Conservation (phyloP, 2,113 vertebrate species). For the Hippocampus guttulatus region DNA sequence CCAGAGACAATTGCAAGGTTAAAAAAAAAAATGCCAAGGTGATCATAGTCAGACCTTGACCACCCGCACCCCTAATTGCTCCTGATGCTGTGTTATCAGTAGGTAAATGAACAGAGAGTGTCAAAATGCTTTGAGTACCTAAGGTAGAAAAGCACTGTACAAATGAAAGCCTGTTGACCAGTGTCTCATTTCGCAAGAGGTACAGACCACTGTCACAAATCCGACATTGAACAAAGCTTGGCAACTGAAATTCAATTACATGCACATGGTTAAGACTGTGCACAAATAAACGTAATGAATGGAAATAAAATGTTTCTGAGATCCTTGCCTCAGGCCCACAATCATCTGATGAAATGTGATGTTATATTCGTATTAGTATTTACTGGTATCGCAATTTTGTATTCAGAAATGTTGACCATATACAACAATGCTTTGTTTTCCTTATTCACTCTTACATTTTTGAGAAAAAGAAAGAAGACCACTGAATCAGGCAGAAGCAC, state of each 20-base stretch:
- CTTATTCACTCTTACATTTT: conserved; percentile 5
- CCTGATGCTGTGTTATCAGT: no score
- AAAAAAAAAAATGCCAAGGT: conserved; percentile 23
- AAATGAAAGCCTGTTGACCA: no score
- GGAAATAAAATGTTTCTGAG: not conserved
- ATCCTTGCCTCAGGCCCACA: not conserved
- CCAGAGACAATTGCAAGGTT: conserved; percentile 37
- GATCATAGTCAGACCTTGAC: not conserved
- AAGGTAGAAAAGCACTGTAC: no score
- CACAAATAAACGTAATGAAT: not conserved
- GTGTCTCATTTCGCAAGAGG: not conserved
- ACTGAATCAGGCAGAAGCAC: conserved; percentile 23
- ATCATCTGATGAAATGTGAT: not conserved
- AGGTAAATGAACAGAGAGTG: no score
- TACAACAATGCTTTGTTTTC: not conserved
- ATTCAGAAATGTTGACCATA: not conserved
- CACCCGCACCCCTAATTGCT: no score
- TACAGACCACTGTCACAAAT: not conserved
- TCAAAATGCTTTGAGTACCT: no score
- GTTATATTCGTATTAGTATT: no score
- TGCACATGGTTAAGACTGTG: not conserved
- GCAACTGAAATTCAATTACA: not conserved
- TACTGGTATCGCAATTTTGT: not conserved
- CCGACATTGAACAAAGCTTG: not conserved
- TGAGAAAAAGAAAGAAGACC: conserved; percentile 4